Base-by-base conservation (phyloP, 2,888 invertebrate species). In the Synanthedon tipuliformis region DNA sequence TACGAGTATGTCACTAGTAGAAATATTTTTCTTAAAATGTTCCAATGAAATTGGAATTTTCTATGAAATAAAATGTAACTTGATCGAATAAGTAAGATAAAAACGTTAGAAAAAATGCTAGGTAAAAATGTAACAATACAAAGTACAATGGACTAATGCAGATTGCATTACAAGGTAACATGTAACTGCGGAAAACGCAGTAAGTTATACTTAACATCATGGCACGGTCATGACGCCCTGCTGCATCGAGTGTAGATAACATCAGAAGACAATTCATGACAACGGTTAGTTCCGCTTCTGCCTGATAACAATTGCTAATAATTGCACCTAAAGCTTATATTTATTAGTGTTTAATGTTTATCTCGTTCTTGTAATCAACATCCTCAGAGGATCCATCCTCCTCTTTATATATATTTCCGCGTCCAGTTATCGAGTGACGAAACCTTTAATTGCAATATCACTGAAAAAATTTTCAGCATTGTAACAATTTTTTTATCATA, bases 261-360 rank as follows among this genome's bases (percentile, higher is more conserved):
- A 67, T 66, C 69, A 50, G 55, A 64, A 50, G 56, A 64, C 61
- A 62, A 64, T 66, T 68, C 64, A 69, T 64, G 59, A 64, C 67
- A 61, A 61, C 59, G 57, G 60, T 66, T 60, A 68, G 70, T 76
- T 78, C 75, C 74, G 75, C 71, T 65, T 70, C 59, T 68, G 57
- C 7, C n/a, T 40, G 50, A 41, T 52, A 52, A 54, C 55, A 53
- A 50, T 52, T 27, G 45, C 15, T 7, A 49, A 18, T 49, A 49
- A 18, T 4, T 16, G 16, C 10, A 45, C 7, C 11, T 49, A 18
- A 49, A 16, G 49, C 18, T 16, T 49, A 49, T 49, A 49, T 49
- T 12, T 10, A 49, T 18, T 49, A 49, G 12, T 23, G 12, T 48
- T 48, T 48, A 48, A 15, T 48, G 10, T 48, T 1, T 41, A n/a